Evolutionary conservation across 1,140 invertebrate species (phyloP).

Genomic region (Hylyphantes graminicola): DNA sequence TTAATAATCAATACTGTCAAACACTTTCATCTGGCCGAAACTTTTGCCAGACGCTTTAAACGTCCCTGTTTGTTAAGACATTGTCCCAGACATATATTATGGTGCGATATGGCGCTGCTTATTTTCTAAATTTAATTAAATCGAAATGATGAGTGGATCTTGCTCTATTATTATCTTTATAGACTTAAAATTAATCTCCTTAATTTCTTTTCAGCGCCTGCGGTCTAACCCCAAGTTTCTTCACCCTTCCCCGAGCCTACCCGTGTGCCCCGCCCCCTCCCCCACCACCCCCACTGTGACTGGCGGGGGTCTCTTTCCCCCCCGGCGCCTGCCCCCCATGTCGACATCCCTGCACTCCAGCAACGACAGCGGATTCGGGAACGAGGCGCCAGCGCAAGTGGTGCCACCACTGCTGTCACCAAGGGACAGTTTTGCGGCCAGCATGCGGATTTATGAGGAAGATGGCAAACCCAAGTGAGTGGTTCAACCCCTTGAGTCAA

Average conservation of each 20-base stretch:
- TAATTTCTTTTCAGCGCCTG: constrained; percentile 17
- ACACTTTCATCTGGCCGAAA: too few relatives aligned
- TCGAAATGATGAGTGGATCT: too few relatives aligned
- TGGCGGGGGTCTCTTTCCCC: constrained; percentile 44
- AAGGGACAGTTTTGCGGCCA: constrained; percentile 72
- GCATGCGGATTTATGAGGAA: not conserved
- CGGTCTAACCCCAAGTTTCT: constrained; percentile 52
- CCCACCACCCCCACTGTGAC: constrained; percentile 61
- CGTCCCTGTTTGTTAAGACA: too few relatives aligned
- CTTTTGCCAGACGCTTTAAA: too few relatives aligned
- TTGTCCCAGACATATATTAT: too few relatives aligned
- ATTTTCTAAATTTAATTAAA: too few relatives aligned
- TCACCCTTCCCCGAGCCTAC: constrained; percentile 63
- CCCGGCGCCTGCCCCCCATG: constrained; percentile 55
- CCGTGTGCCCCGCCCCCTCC: constrained; percentile 67
- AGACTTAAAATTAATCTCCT: not conserved
- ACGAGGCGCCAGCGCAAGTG: constrained; percentile 77
- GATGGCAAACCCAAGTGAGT: constrained; percentile 47
- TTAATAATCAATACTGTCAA: too few relatives aligned
- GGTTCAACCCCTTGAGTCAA: too few relatives aligned
- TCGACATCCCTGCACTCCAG: constrained; percentile 78
- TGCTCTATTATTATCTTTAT: too few relatives aligned
- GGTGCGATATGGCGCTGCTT: too few relatives aligned
- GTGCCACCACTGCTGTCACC: constrained; percentile 69
- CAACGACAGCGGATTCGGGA: constrained; percentile 91